phyloP scores from a whole-genome alignment of 2,888 invertebrate genomes.

The Ernsta delagoae region DNA sequence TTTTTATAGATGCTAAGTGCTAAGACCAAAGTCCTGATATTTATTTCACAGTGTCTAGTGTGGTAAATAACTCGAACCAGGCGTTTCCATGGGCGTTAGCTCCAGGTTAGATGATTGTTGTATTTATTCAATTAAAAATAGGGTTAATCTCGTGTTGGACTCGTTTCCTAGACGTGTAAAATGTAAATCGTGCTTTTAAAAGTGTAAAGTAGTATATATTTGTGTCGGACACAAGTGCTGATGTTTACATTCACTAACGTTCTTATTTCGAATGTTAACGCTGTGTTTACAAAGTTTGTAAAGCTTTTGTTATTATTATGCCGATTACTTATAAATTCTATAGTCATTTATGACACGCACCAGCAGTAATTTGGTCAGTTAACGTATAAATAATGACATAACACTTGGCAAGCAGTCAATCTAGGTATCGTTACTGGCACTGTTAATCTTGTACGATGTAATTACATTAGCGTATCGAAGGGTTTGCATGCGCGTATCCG shows the following conservation, averaged over 20 bases:
- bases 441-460: constrained; percentile 23
- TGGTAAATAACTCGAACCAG: constrained; percentile 53
- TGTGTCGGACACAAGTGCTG: background rate
- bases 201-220: constrained; percentile 8
- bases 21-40: constrained; percentile 44
- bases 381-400: constrained; percentile 22
- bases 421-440: constrained; percentile 17
- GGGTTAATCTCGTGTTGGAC: constrained; percentile 56
- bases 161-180: constrained; percentile 35
- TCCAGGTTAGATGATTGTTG: constrained; percentile 72
- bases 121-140: constrained; percentile 76
- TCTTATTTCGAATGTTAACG: constrained; percentile 20
- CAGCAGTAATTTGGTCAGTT: constrained; percentile 9
- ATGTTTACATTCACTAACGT: constrained; percentile 17
- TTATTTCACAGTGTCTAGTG: constrained; percentile 50
- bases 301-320: background rate
- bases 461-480: constrained; percentile 28
- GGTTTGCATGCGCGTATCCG: constrained; percentile 17
- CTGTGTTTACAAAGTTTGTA: constrained; percentile 10
- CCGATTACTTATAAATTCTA: background rate
- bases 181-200: constrained; percentile 3
- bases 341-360: background rate
- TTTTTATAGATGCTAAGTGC: constrained; percentile 34
- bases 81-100: constrained; percentile 80
- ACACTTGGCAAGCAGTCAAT: constrained; percentile 36